Evolutionary conservation across 2,113 vertebrate genomes (phyloP).

Genomic region (Meles meles): DNA sequence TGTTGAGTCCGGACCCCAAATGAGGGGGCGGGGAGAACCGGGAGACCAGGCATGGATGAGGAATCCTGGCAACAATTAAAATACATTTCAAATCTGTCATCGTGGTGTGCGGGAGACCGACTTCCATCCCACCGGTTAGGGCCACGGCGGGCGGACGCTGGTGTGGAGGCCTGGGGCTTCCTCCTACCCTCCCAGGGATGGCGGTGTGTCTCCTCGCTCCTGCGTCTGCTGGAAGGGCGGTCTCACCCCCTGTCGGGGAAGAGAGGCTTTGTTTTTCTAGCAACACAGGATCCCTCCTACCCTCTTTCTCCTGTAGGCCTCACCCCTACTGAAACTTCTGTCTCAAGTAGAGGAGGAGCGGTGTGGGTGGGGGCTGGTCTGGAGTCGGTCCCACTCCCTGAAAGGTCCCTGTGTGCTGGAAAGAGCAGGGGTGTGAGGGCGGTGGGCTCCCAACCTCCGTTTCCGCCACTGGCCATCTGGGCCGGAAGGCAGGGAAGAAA

Average conservation of each 20-base stretch:
- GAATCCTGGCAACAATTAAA: neutral
- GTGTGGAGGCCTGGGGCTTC: neutral
- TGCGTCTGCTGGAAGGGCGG: neutral
- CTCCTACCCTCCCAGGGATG: neutral
- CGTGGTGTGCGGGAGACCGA: neutral
- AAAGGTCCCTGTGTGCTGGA: neutral
- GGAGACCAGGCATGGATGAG: neutral
- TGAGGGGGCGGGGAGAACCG: neutral
- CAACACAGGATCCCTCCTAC: neutral
- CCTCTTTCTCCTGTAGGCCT: neutral
- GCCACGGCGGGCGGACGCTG: fast-evolving
- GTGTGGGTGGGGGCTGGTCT: fast-evolving
- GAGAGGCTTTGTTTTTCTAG: neutral
- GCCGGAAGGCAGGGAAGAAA: fast-evolving
- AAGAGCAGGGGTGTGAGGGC: neutral
- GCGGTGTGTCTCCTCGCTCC: neutral
- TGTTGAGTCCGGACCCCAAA: neutral
- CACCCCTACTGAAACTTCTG: neutral
- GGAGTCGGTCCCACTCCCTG: fast-evolving
- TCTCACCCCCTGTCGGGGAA: too few species aligned
- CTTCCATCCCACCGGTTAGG: fast-evolving
- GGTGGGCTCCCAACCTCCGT: neutral
- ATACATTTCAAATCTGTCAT: neutral
- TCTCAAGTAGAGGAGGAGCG: too few species aligned
- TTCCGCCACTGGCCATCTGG: neutral